Evolutionary conservation across 1,140 invertebrate species (phyloP).

Genomic region (Drosophila murphyi): DNA sequence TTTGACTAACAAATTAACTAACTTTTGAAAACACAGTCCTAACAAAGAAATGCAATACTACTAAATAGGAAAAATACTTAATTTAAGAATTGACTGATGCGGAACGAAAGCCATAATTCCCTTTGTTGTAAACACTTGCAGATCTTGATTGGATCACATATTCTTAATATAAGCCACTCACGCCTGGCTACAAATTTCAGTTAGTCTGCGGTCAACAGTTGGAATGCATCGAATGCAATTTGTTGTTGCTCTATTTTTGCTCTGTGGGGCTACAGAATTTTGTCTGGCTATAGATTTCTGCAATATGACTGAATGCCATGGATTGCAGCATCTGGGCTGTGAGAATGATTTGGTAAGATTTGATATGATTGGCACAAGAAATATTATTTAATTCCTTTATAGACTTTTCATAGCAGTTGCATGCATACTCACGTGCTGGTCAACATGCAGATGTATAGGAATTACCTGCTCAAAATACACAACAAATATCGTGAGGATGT

Average conservation of each 20-base stretch:
- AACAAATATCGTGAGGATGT: conserved; percentile 58
- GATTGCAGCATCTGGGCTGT: conserved; percentile 51
- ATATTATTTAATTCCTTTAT: background rate
- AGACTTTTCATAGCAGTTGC: conserved; percentile 59
- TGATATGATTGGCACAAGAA: too few relatives aligned
- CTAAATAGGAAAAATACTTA: background rate
- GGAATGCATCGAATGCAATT: conserved; percentile 34
- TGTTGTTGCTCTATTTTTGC: background rate
- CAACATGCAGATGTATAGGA: conserved; percentile 46
- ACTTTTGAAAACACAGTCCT: too few relatives aligned
- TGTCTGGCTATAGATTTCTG: conserved; percentile 55
- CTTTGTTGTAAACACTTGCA: conserved; percentile 12
- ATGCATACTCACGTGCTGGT: conserved; percentile 25
- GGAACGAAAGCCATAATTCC: too few relatives aligned
- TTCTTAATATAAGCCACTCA: conserved; percentile 11
- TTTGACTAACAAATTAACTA: too few relatives aligned
- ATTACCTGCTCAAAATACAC: conserved; percentile 48
- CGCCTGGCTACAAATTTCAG: background rate
- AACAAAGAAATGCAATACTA: too few relatives aligned
- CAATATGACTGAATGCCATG: conserved; percentile 38
- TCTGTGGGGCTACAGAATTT: background rate
- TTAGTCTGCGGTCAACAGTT: background rate
- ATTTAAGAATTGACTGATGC: background rate
- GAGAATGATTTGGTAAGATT: conserved; percentile 57
- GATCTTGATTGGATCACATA: background rate